These are phyloP conservation scores for Hypercompe scribonia DNA, from an alignment of 2,888 invertebrate genomes.

Conservation along the genomic window DNA sequence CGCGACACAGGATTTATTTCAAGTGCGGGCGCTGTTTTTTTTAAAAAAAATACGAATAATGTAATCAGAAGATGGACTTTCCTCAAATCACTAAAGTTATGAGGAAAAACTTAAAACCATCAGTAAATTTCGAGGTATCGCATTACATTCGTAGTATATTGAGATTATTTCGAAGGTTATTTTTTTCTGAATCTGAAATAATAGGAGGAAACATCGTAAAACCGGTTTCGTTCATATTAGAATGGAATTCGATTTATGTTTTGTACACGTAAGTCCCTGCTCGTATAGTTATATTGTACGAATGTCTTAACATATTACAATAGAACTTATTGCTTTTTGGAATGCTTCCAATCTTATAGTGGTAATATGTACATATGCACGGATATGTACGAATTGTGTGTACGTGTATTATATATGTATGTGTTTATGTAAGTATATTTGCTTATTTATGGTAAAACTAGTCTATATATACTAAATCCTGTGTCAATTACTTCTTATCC, in stretches of 20 bases:
- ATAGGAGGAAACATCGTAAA: background rate
- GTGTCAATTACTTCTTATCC: too few relatives aligned
- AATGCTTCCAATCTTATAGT: background rate
- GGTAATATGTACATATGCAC: too few relatives aligned
- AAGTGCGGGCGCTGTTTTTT: too few relatives aligned
- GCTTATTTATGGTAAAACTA: too few relatives aligned
- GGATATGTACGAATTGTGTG: too few relatives aligned
- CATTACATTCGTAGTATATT: background rate
- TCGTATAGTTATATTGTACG: background rate
- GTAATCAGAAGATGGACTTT: too few relatives aligned
- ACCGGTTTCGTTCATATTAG: conserved; percentile 4
- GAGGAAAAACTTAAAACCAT: background rate
- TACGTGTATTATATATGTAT: too few relatives aligned
- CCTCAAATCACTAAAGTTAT: background rate
- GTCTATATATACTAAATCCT: too few relatives aligned
- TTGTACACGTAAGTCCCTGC: background rate
- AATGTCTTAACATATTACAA: background rate
- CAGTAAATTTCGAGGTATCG: background rate
- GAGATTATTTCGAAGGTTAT: background rate
- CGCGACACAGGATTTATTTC: too few relatives aligned
- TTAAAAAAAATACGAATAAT: too few relatives aligned
- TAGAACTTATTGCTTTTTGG: background rate
- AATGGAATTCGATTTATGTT: background rate
- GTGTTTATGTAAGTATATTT: too few relatives aligned
- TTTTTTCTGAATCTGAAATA: background rate